Conservation (phyloP, 1,140 invertebrate species). For the Chlorops oryzae region DNA sequence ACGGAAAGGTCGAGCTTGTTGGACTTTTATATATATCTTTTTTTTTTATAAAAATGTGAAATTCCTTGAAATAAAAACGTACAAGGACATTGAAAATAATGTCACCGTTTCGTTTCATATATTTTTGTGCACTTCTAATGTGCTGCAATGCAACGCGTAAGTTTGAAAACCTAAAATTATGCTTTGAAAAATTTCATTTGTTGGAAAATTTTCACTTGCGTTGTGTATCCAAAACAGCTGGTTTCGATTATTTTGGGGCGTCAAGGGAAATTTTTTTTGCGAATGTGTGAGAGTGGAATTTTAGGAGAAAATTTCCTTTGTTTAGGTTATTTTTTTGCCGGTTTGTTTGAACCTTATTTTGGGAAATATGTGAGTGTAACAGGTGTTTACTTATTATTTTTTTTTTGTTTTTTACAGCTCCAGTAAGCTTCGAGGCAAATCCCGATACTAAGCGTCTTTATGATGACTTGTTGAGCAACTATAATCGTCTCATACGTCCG, state of each 20-base stretch:
- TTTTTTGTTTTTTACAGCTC: constrained; percentile 25
- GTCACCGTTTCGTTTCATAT: constrained; percentile 27
- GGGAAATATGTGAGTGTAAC: background rate
- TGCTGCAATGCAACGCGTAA: constrained; percentile 37
- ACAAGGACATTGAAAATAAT: constrained; percentile 17
- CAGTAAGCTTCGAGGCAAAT: constrained; percentile 67
- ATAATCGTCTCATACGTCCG: constrained; percentile 93
- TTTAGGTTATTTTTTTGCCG: background rate
- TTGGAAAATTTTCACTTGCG: background rate
- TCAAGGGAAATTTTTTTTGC: background rate
- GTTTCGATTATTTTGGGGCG: constrained; percentile 3
- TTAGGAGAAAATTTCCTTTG: background rate
- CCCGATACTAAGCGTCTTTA: constrained; percentile 86
- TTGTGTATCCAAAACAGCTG: background rate
- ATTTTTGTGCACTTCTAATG: constrained; percentile 26
- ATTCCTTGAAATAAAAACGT: background rate
- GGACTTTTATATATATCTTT: background rate
- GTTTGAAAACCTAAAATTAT: background rate
- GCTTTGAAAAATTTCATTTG: background rate
- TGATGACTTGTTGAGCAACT: constrained; percentile 88
- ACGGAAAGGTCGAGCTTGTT: no score
- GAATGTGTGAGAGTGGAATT: background rate
- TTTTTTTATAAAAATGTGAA: background rate
- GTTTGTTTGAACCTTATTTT: background rate
- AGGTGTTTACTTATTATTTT: background rate